A percentile compares a stretch with the other conserved stretches of the same genome.
These are phyloP conservation scores for Camponotus vicinus DNA, from an alignment of 1,140 invertebrate genomes.

Conservation along the genomic window DNA sequence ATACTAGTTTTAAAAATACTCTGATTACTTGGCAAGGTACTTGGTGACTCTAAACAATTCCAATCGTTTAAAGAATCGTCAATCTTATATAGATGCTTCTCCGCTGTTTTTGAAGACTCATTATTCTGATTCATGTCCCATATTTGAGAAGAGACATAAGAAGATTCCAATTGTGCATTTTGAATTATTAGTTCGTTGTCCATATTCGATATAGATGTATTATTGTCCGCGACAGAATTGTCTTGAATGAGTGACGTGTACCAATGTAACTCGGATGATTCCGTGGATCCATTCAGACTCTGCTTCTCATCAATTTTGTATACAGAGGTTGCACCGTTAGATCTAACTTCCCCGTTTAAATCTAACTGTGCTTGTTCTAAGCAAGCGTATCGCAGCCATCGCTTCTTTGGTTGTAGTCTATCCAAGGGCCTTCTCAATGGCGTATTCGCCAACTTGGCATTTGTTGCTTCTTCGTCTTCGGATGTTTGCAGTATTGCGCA, in stretches of 20 bases:
- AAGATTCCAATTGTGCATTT: constrained; percentile 11
- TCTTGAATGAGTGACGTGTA: neutral
- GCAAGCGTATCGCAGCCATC: constrained; percentile 88
- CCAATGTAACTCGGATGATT: constrained; percentile 52
- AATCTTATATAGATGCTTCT: constrained; percentile 38
- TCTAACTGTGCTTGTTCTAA: constrained; percentile 85
- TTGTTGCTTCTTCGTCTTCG: constrained; percentile 79
- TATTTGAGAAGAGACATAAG: constrained; percentile 13
- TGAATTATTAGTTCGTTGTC: constrained; percentile 3
- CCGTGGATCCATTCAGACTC: neutral
- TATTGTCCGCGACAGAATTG: neutral
- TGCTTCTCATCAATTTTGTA: constrained; percentile 58
- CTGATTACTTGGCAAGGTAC: constrained; percentile 20
- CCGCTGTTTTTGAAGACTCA: constrained; percentile 42
- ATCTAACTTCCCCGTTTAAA: constrained; percentile 83
- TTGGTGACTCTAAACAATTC: constrained; percentile 22
- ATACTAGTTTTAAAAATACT: constrained; percentile 37
- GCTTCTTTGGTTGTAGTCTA: constrained; percentile 88
- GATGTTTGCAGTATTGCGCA: constrained; percentile 78
- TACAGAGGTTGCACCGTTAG: constrained; percentile 39
- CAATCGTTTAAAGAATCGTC: constrained; percentile 35
- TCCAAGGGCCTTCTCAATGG: constrained; percentile 81
- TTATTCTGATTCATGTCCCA: constrained; percentile 27
- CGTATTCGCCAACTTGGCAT: constrained; percentile 77
- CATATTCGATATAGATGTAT: constrained; percentile 9